Evolutionary conservation across 2,797 vertebrate genomes (phyloP), one percentile per base, ranked within the genome.

Genomic region (Spinus pinus): DNA sequence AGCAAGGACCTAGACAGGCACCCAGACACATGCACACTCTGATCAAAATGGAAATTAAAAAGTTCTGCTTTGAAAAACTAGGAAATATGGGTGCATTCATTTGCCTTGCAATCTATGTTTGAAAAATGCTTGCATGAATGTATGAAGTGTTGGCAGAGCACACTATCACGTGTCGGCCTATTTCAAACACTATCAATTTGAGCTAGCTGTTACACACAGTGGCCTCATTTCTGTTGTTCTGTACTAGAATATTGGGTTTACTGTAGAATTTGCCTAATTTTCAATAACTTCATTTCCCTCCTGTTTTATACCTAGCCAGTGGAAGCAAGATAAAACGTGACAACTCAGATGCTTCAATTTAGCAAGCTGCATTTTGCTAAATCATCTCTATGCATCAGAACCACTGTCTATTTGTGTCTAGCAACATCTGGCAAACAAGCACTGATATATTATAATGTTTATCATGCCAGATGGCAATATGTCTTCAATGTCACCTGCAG

Each of bases 381-480:
- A 96, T 96, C 95, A 95, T 97, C 92, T 64, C 79, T 50, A 35
- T 94, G 85, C 95, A 88, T 96, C 91, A 87, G 94, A 97, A 94
- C 93, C 62, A 89, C 94, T 93, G 84, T 74, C 81, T 97, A 86
- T 86, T 90, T 93, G 93, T 95, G 94, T 83, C 96, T 96, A 97
- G 94, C 83, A 97, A 96, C 98, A 98, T 97, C 98, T 98, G 98
- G 97, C 97, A 98, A 98, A 97, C 93, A 97, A 98, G 97, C 84
- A 16, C 82, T 97, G 98, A 98, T 98, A 75, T 97, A 98, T 98
- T 95, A 93, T 88, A 96, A 96, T 97, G 94, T 93, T 97, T 94
- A 93, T 92, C 96, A 93, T 81, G 92, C 97, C 98, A 98, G 98
- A 98, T 98, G 98, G 97, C 86, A 92, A 95, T 97, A 84, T 35